Base-by-base conservation (phyloP, 2,113 vertebrate species). In the Hippocampus abdominalis region DNA sequence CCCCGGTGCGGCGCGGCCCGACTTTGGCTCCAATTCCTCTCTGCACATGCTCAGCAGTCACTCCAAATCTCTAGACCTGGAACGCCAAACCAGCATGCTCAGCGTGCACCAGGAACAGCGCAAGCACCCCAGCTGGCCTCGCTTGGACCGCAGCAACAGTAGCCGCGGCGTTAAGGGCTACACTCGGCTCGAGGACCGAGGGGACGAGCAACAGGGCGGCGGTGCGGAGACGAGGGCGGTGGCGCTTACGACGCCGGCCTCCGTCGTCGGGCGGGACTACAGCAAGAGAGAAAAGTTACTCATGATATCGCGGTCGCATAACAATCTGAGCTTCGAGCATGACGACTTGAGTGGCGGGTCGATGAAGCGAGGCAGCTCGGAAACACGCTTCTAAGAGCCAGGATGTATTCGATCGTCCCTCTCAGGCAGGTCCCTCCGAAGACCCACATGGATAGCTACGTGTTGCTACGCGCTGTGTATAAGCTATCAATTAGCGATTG, bases 221-320 rank as follows among this genome's bases (percentile, higher is more conserved):
- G 92, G 42, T 76, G 94, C 76, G 88, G 93, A n/a, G 86, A 88
- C 0, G 29, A 48, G 3, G 60, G 92, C 95, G 3, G 87, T 92
- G 29, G 90, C 92, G 3, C 2, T 27, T 27, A 0, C 25, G 56
- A 1, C 56, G 56, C 15, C 4, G 27, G 13, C 56, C 25, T 4
- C 27, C 23, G 66, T 88, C 0, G 83, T 64, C 6, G 95, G 93
- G 78, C 93, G 94, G 20, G 95, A 97, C 87, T 99, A 95, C 70
- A 98, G 95, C 51, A 97, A 98, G 86, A 95, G 96, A 27, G 97
- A 99, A 84, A 99, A 98, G 84, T 94, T 99, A 72, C 93, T 98
- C 46, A 99, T 99, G 97, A 99, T 99, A 76, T 99, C 97, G 20
- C 93, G 96, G 79, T 98, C 96, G 20, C 96, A 99, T 59, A 98